phyloP scores from a whole-genome alignment of 2,888 invertebrate genomes.

The Pristionchus maxplancki region DNA sequence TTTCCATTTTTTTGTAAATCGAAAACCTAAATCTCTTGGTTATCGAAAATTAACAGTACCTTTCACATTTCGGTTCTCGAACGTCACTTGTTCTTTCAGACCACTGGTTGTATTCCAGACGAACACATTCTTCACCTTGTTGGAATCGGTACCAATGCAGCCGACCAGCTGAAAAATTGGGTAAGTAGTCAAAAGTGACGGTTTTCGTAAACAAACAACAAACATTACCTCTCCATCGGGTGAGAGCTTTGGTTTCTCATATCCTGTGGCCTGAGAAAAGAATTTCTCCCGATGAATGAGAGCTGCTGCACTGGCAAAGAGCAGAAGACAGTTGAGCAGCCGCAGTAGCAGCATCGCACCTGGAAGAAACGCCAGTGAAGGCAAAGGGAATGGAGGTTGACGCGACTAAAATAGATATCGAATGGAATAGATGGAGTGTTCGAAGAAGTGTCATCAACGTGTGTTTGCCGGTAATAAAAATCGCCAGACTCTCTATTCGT shows the following conservation, averaged over 20 bases:
- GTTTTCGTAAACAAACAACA: too few species aligned
- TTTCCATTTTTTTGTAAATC: too few species aligned
- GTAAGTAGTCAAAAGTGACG: too few species aligned
- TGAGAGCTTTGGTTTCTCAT: not conserved
- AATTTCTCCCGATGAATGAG: not conserved
- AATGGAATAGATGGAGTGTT: too few species aligned
- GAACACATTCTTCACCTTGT: constrained; percentile 62
- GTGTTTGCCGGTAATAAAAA: too few species aligned
- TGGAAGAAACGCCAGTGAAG: too few species aligned
- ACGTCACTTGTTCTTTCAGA: constrained; percentile 60
- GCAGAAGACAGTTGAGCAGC: too few species aligned
- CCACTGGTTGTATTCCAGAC: constrained; percentile 58
- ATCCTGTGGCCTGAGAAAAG: not conserved
- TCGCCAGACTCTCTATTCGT: too few species aligned
- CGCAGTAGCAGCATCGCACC: not conserved
- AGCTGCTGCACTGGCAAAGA: not conserved
- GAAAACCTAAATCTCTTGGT: not conserved
- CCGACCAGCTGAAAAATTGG: not conserved
- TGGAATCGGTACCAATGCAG: constrained; percentile 64
- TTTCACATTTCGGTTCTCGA: constrained; percentile 60
- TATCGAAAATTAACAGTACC: too few species aligned
- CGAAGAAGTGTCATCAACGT: too few species aligned
- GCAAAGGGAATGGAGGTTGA: too few species aligned
- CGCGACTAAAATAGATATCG: too few species aligned
- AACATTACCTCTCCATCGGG: not conserved